Evolutionary conservation across 2,797 vertebrate genomes (phyloP), one percentile per base, ranked within the genome.

Genomic region (Ambastaia sidthimunki): DNA sequence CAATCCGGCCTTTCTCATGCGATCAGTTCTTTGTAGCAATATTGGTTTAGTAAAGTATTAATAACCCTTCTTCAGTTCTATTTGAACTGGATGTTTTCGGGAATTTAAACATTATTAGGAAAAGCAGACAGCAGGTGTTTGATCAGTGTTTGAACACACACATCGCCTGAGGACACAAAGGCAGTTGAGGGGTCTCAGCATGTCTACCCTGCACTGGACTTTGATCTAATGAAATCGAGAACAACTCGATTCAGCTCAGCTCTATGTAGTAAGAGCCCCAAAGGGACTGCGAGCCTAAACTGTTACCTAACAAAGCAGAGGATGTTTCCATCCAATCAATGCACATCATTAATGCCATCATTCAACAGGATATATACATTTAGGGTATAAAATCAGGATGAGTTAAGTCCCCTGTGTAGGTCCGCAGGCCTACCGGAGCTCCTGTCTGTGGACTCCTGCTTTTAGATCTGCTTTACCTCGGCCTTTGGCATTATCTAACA

Each of bases 211-310:
- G 52, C 13, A 21, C 19, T 50, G 52, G 71, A 80, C 70, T 74
- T 68, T 73, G 65, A 80, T 79, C 68, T 28, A 60, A 80, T 74
- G 50, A 74, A 74, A 80, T 74, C 37, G 19, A 73, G 71, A 74
- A 80, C 71, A 74, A 74, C 70, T n/a, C n/a, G n/a, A n/a, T n/a
- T n/a, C n/a, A n/a, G n/a, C 34, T 74, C 71, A 69, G 71, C 47
- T 48, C 19, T 70, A 7, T 62, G 65, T 41, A 62, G 54, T 71
- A 79, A 71, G 47, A 71, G 59, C n/a, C 57, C 76, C 76, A 71
- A 23, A 79, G 76, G 59, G 69, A 78, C 34, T 3, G 4, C 4
- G 2, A 65, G 69, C 54, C 59, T 71, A 79, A 79, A 79, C 47
- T 23, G 59, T 71, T 71, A 79, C 47, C 59, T 71, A 47, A 18